A percentile compares a stretch with the other conserved stretches of the same genome.
phyloP scores from a whole-genome alignment of 2,797 vertebrate species.

The Dallia pectoralis region DNA sequence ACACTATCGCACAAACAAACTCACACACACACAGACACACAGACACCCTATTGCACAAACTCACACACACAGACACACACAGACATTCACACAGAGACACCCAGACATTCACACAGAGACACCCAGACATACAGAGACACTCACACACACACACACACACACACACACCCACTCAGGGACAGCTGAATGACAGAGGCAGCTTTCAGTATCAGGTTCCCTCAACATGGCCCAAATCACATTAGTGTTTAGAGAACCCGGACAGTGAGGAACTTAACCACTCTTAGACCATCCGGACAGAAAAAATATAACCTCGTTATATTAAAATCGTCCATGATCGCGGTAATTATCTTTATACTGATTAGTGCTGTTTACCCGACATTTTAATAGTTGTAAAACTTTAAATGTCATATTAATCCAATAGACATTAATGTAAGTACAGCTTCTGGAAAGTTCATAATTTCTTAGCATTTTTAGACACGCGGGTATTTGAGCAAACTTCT shows the following conservation, averaged over 20 bases:
- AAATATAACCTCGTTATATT: conserved; percentile 19
- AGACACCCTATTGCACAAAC: no score
- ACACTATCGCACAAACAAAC: no score
- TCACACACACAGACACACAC: no score
- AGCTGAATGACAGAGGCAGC: conserved; percentile 10
- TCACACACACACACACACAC: conserved; percentile 4
- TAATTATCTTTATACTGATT: conserved; percentile 7
- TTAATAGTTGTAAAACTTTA: conserved; percentile 32
- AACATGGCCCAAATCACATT: conserved; percentile 47
- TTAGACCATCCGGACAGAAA: conserved; percentile 28
- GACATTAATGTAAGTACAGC: neutral
- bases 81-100: neutral
- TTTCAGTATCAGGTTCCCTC: conserved; percentile 37
- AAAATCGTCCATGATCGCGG: neutral
- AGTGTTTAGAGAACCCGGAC: conserved; percentile 29
- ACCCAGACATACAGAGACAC: neutral
- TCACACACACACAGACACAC: no score
- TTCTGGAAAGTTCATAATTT: no score
- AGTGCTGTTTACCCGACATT: conserved; percentile 29
- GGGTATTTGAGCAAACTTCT: no score
- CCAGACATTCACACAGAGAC: neutral
- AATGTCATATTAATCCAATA: neutral
- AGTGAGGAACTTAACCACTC: conserved; percentile 28
- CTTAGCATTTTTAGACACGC: no score
- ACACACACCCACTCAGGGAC: neutral